Evolutionary conservation across 2,888 invertebrate species (phyloP), one percentile per base, ranked within the genome.

Genomic region (Ichneumoninae sp.): DNA sequence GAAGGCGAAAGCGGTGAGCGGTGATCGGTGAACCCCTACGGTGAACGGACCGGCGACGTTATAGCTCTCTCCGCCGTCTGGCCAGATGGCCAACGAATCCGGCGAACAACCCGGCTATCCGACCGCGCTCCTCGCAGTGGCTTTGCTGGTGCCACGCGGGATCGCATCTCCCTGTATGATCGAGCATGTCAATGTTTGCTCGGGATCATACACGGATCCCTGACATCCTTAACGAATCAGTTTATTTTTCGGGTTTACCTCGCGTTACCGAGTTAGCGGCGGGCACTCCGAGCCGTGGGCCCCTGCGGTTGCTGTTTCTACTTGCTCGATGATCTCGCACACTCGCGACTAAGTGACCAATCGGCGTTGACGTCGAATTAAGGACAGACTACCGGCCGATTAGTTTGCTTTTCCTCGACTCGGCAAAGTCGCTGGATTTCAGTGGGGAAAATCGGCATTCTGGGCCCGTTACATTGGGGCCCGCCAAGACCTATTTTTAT

Each of bases 111-210:
- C 79, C 66, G 80, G 66, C 54, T 80, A 77, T 77, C 74, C 83
- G 83, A 78, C 44, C 80, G 75, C 69, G 54, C 70, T 78, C 65
- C 5, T 71, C 74, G 22, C 19, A 79, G 66, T 66, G 70, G 62
- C 65, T 50, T 65, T 62, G 54, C 60, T 60, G 77, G 85, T 76
- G 76, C 54, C 68, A 80, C 79, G 50, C 40, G 52, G 72, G 62
- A 72, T 76, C 76, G 50, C 79, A 47, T 40, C 52, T 54, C 76
- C 62, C 75, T 44, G 85, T 91, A 93, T 93, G 91, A 93, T 92
- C 92, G 92, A 91, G 91, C 91, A 93, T 92, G 93, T 93, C 93
- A 93, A 93, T 93, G 93, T 93, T 93, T 93, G 93, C 86, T 89
- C 87, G 90, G 90, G 85, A 85, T 87, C 87, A 82, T 87, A 81